Base-by-base conservation (phyloP, 2,888 invertebrate species). In the Spisula solida region DNA sequence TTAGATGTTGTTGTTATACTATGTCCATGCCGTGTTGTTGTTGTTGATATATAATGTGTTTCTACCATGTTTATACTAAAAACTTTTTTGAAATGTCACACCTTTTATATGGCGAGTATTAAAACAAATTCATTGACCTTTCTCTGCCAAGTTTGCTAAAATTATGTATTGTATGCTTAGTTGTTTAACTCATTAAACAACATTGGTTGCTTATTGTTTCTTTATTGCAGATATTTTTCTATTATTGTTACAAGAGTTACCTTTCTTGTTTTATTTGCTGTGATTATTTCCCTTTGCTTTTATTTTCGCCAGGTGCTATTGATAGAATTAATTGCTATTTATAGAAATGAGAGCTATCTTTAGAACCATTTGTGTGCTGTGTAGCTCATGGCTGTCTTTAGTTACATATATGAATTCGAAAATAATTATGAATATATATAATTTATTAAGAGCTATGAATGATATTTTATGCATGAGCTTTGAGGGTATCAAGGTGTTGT, bases 81-180 rank as follows among this genome's bases (percentile, higher is more conserved):
- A 85, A 79, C 81, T 75, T 81, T 41, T 8, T 86, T 89, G 89
- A 89, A 89, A 89, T 89, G 89, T 89, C 89, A 89, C 89, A 89
- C 89, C 89, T 80, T 41, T 41, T 82, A 80, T 75, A 75, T 75
- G 31, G 34, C 41, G 41, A 31, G 16, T 34, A 34, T n/a, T 60
- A 18, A 31, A 75, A 75, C 31, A 31, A 34, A 75, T 75, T 82
- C 66, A 60, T 80, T 41, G 66, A 48, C 31, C 29, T 56, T 78
- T 47, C 78, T 48, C 78, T 48, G n/a, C 55, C 34, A 82, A 18
- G 16, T 20, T 79, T 79, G 31, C 31, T 75, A 25, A 75, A 41
- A 16, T 31, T 75, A 20, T 8, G 31, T 75, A 34, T 75, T 34
- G 75, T 75, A 18, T 75, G 41, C 41, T 41, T 41, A 5, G 34